These are phyloP conservation scores for Sebastes taczanowskii DNA, from an alignment of 2,797 vertebrate genomes.

Conservation along the genomic window DNA sequence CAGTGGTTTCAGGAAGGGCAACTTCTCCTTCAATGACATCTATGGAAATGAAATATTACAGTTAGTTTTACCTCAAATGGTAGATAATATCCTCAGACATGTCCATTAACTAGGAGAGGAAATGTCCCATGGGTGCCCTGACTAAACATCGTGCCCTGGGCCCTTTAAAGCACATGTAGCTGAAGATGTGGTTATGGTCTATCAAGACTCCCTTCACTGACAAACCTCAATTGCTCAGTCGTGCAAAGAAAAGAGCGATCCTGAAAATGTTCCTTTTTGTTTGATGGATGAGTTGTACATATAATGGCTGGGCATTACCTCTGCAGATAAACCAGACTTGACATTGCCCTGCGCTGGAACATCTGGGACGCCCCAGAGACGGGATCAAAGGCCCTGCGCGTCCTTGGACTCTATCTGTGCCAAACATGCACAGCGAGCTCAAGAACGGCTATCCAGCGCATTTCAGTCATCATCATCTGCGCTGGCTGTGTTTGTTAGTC, in stretches of 20 bases:
- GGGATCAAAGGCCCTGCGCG: slow-evolving; percentile 65
- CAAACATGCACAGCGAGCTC: slow-evolving; percentile 62
- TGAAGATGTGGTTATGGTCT: slow-evolving; percentile 60
- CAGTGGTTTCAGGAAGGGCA: slow-evolving; percentile 28
- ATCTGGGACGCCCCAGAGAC: slow-evolving; percentile 77
- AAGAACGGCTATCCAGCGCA: slow-evolving; percentile 42
- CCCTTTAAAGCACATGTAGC: slow-evolving; percentile 41
- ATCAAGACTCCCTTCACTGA: slow-evolving; percentile 58
- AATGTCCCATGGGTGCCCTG: slow-evolving; percentile 23
- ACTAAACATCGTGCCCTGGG: slow-evolving; percentile 33
- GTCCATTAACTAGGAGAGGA: slow-evolving; percentile 30
- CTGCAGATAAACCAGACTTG: slow-evolving; percentile 76
- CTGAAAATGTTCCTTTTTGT: slow-evolving; percentile 58
- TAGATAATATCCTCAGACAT: slow-evolving; percentile 35
- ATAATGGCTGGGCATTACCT: slow-evolving; percentile 74
- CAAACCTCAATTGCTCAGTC: slow-evolving; percentile 64
- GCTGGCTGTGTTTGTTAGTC: slow-evolving; percentile 59
- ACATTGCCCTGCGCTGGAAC: slow-evolving; percentile 72
- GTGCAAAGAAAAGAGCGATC: slow-evolving; percentile 43
- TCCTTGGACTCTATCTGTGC: slow-evolving; percentile 74
- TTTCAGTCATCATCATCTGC: slow-evolving; percentile 62
- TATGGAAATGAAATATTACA: slow-evolving; percentile 20
- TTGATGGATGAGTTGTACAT: slow-evolving; percentile 73
- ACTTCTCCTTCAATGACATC: slow-evolving; percentile 21
- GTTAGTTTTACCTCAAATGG: slow-evolving; percentile 40